Base-by-base conservation (phyloP, 2,888 invertebrate species). In the Automeris io region DNA sequence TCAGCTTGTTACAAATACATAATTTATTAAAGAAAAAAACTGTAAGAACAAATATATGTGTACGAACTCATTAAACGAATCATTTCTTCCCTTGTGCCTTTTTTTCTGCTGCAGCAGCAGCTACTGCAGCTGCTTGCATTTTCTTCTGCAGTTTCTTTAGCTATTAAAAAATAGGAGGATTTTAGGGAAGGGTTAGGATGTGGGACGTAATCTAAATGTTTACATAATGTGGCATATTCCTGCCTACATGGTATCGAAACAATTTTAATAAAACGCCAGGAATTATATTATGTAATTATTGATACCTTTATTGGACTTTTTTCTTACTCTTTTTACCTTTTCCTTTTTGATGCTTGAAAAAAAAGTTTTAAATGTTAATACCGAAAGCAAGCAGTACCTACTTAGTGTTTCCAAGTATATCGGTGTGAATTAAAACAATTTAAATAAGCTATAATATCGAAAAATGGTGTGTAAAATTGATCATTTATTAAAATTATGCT, bases 261-360 rank as follows among this genome's bases (percentile, higher is more conserved):
- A 18, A 33, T 21, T 11, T n/a, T 18, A n/a, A n/a, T 18, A 23
- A 22, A 33, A 26, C 13, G 11, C 40, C 41, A 43, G 13, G 41
- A 33, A 42, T 38, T 22, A 16, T 31, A 26, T 22, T 2, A 8
- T 11, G 5, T 12, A 25, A 23, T 22, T 24, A 24, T 35, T 7
- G 4, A 2, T 29, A 7, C 13, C 26, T 39, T 39, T 25, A 37
- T 68, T 74, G 75, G 6, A 50, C 58, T 58, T 85, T 86, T 61
- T 83, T 87, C 61, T 83, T 86, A 31, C 74, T 78, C 47, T 80
- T 86, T 61, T 77, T 83, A 45, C 63, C 69, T 57, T 76, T 83
- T 49, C 76, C 80, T 66, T 82, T 83, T 38, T 66, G 75, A 71
- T 70, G 80, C 72, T 40, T 73, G 67, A 49, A 62, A 66, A 45